Percentiles rank a stretch among this genome's conserved stretches.
phyloP scores from a whole-genome alignment of 2,113 vertebrate genomes.

The Notarius quadriscutis region DNA sequence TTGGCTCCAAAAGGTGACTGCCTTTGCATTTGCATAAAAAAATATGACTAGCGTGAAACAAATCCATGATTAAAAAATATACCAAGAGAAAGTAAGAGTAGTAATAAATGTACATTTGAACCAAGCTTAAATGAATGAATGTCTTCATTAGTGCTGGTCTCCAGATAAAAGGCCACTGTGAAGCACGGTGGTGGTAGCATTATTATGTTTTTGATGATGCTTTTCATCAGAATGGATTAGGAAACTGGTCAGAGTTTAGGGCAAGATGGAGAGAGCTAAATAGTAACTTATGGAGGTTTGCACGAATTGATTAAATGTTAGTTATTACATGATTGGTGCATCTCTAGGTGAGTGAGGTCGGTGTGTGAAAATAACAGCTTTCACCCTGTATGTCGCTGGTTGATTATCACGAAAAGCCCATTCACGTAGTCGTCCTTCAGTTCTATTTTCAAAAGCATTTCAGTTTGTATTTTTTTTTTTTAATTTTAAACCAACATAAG shows the following conservation, averaged over 20 bases:
- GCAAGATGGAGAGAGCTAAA: neutral
- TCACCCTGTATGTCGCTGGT: neutral
- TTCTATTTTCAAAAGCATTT: neutral
- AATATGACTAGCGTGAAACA: neutral
- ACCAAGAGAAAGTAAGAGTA: neutral
- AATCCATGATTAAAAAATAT: neutral
- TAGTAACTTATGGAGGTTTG: neutral
- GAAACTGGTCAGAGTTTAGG: neutral
- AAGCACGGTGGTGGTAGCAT: neutral
- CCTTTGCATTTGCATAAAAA: neutral
- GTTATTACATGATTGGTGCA: too few species aligned
- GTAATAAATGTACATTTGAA: neutral
- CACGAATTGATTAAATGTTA: neutral
- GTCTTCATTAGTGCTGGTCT: neutral
- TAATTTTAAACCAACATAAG: too few species aligned
- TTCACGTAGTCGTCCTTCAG: neutral
- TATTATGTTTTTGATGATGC: neutral
- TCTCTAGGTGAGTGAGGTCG: too few species aligned
- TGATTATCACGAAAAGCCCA: neutral
- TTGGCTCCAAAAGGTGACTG: neutral
- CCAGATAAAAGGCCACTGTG: neutral
- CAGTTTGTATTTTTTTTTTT: too few species aligned
- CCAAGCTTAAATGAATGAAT: too few species aligned
- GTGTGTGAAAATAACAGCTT: neutral
- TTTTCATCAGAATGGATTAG: neutral